Evolutionary conservation across 2,113 vertebrate genomes (phyloP), one percentile per base, ranked within the genome.

Genomic region (Kryptolebias marmoratus): DNA sequence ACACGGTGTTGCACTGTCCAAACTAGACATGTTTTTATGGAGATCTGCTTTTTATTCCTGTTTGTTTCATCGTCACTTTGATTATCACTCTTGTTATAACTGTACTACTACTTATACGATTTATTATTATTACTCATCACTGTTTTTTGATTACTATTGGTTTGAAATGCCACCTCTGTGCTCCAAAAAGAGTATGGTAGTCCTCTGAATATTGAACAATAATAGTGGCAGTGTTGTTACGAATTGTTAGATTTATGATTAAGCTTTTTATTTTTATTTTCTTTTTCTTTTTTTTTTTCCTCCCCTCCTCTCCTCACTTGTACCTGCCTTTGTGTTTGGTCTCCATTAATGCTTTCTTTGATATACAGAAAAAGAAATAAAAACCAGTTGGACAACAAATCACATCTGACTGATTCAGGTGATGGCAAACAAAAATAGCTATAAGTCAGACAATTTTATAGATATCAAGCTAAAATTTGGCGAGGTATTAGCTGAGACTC

Each of bases 281-380:
- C 7, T 36, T 36, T 36, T 36, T 36, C 7, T 36, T 36, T 4
- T 42, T 5, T 42, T 42, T 42, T 9, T 9, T 9, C 4, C 39
- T 10, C n/a, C 82, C 88, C 90, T 88, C 90, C 87, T 69, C 83
- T 85, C 79, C 82, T 88, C 85, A 92, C 90, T 91, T 94, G 91
- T 94, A 93, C 91, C 87, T 90, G 91, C 89, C 84, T 93, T 91
- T 93, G 93, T 93, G 92, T 94, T 93, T 91, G 90, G 92, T 92
- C 91, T 94, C 89, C 89, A 93, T 91, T 93, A 42, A 90, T 92
- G 85, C 90, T 93, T 94, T 93, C 91, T 91, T 93, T 92, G 90
- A 90, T 94, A 93, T 93, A 93, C 92, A 88, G 90, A 93, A 94
- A 93, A 91, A 88, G 18, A 91, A 94, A 94, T 94, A 93, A 92